These are phyloP conservation scores for Grammomys surdaster DNA, from an alignment of 2,113 vertebrate species.

Conservation along the genomic window DNA sequence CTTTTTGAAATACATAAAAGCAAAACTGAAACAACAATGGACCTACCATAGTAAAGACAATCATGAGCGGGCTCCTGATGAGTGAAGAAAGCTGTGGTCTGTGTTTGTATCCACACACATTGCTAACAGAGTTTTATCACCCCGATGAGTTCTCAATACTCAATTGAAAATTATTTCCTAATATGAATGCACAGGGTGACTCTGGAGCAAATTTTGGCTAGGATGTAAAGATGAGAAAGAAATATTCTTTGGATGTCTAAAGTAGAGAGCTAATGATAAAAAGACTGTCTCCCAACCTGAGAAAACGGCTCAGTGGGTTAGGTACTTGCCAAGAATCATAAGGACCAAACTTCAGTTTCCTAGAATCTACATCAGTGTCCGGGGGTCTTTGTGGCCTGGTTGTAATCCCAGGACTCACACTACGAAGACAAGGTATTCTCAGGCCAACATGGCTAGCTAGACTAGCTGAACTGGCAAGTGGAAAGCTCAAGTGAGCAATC, in stretches of 20 bases:
- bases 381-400: too few species aligned
- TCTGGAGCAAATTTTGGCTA: not conserved
- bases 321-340: too few species aligned
- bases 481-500: too few species aligned
- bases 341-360: not conserved
- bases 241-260: not conserved
- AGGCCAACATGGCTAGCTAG: not conserved
- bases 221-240: not conserved
- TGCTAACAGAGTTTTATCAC: not conserved
- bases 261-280: not conserved
- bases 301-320: not conserved
- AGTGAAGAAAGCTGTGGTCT: not conserved
- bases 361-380: not conserved
- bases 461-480: not conserved
- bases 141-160: not conserved
- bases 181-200: not conserved
- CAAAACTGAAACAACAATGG: conserved; percentile 26
- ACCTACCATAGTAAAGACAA: not conserved
- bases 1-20: conserved; percentile 39
- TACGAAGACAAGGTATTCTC: not conserved
- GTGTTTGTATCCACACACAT: not conserved
- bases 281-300: too few species aligned
- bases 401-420: too few species aligned
- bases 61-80: not conserved
- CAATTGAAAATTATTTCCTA: conserved; percentile 21